Evolutionary conservation across 2,113 vertebrate species (phyloP).

Genomic region (Microcebus tavaratra): DNA sequence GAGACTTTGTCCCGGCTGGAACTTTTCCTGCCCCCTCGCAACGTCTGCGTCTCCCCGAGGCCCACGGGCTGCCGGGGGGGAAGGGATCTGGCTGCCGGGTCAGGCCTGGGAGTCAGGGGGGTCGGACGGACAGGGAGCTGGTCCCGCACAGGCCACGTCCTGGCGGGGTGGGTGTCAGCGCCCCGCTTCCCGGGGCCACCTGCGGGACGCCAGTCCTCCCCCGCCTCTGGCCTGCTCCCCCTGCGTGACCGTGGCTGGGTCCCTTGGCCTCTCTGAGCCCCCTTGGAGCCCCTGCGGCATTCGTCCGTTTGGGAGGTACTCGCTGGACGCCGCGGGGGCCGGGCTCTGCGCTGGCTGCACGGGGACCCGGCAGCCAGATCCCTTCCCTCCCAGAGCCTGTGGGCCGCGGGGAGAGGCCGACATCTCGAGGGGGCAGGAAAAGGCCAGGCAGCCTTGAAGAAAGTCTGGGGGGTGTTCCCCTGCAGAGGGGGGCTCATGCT

Average conservation of each 20-base stretch:
- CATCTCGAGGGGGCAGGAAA: not conserved
- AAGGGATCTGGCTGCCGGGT: no score
- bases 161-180: rapidly evolving
- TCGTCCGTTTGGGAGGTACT: not conserved
- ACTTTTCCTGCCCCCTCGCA: rapidly evolving
- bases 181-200: not conserved
- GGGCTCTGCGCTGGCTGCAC: not conserved
- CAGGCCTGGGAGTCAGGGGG: not conserved
- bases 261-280: not conserved
- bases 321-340: not conserved
- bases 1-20: not conserved
- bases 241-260: not conserved
- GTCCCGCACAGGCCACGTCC: no score
- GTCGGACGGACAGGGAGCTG: not conserved
- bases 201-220: not conserved
- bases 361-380: rapidly evolving
- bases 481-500: not conserved
- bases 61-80: not conserved
- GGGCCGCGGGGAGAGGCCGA: not conserved
- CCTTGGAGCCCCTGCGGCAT: rapidly evolving
- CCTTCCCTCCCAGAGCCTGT: no score
- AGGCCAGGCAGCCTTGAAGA: not conserved
- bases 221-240: rapidly evolving
- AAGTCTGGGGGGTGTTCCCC: not conserved
- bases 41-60: no score